Percentiles rank a stretch among this genome's conserved stretches.
Conservation (phyloP, 2,888 invertebrate genomes). For the Keiferia lycopersicella region DNA sequence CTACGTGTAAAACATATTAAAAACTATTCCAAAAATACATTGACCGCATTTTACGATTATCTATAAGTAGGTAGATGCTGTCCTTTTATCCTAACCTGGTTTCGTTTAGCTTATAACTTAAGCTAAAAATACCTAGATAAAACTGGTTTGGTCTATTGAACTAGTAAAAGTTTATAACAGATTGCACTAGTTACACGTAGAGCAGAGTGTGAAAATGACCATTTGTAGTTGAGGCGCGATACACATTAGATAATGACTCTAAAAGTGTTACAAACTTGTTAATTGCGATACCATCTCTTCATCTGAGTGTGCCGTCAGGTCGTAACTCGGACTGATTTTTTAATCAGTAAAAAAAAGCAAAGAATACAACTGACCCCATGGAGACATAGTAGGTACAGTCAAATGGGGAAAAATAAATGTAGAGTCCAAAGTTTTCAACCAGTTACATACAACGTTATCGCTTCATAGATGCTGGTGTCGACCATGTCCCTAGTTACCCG, state of each 20-base stretch:
- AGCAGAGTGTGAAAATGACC: slow-evolving; percentile 3
- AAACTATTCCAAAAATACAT: neutral
- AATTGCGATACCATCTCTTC: no score
- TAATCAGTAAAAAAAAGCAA: no score
- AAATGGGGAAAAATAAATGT: no score
- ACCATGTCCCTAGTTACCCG: no score
- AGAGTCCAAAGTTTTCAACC: no score
- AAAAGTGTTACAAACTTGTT: neutral
- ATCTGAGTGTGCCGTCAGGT: no score
- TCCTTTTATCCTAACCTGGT: neutral
- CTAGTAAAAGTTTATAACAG: slow-evolving; percentile 12
- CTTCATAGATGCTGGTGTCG: no score
- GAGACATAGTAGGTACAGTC: no score
- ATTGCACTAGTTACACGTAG: slow-evolving; percentile 13
- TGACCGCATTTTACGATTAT: neutral
- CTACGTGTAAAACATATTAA: no score
- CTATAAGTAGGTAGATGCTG: neutral
- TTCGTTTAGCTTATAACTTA: neutral
- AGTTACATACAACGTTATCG: no score
- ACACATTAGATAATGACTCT: slow-evolving; percentile 8
- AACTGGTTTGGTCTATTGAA: slow-evolving; percentile 11
- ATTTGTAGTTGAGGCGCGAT: neutral
- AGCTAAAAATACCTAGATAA: neutral
- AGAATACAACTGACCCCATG: no score
- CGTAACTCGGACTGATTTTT: no score